phyloP scores from a whole-genome alignment of 2,888 invertebrate genomes.

The Temnothorax unifasciatus region DNA sequence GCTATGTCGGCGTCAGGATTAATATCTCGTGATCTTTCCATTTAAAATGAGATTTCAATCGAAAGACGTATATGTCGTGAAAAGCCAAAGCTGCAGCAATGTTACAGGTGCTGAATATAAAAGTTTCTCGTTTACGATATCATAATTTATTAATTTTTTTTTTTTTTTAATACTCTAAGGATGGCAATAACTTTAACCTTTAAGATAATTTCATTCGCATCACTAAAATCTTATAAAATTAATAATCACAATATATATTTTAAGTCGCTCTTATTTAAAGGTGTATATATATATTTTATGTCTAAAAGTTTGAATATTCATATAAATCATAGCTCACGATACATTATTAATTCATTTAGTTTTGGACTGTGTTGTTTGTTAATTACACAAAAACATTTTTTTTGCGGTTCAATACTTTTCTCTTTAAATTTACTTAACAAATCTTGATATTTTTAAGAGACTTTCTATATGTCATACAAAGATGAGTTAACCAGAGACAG shows the following conservation, averaged over 20 bases:
- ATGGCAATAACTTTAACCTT: not conserved
- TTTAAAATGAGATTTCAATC: not conserved
- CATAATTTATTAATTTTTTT: not conserved
- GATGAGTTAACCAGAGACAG: not conserved
- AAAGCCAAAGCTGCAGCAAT: not conserved
- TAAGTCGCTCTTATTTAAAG: not conserved
- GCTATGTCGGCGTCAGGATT: not conserved
- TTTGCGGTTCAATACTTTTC: not conserved
- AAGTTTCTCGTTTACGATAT: not conserved
- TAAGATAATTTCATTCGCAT: not conserved
- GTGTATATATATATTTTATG: not conserved
- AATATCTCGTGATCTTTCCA: conserved; percentile 16
- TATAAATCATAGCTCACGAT: not conserved
- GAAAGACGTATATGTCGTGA: not conserved
- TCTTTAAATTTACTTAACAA: not conserved
- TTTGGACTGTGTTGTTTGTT: not conserved
- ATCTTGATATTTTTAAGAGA: not conserved
- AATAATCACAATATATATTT: not conserved
- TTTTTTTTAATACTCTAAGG: too few relatives aligned
- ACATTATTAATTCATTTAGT: not conserved
- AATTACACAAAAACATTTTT: not conserved
- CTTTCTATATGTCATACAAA: not conserved
- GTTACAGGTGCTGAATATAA: not conserved
- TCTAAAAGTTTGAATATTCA: not conserved
- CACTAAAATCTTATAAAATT: not conserved